These are phyloP conservation scores for Agonum fuliginosum DNA, from an alignment of 2,888 invertebrate species.

Conservation along the genomic window DNA sequence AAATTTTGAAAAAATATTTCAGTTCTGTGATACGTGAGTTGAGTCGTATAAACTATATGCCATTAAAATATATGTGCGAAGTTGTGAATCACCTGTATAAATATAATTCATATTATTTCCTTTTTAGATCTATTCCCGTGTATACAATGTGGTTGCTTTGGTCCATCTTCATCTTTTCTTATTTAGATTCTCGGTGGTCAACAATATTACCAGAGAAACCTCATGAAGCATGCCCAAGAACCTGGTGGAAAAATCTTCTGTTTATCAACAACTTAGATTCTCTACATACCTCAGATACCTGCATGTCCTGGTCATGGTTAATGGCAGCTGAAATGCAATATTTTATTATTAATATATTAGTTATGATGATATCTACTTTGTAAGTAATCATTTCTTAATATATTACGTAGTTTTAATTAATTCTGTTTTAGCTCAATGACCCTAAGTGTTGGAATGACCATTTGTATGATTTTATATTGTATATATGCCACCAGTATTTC, in stretches of 20 bases:
- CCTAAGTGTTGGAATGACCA: constrained; percentile 66
- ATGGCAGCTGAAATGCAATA: constrained; percentile 62
- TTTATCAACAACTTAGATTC: constrained; percentile 65
- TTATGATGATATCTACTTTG: not conserved
- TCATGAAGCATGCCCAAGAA: not conserved
- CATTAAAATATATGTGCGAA: too few relatives aligned
- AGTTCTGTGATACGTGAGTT: too few relatives aligned
- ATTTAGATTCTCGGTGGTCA: constrained; percentile 21
- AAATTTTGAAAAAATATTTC: too few relatives aligned
- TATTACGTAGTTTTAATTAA: not conserved
- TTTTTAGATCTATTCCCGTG: constrained; percentile 8
- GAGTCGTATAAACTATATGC: too few relatives aligned
- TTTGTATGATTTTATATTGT: constrained; percentile 68
- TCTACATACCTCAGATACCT: constrained; percentile 66
- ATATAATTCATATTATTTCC: not conserved
- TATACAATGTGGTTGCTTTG: constrained; percentile 13
- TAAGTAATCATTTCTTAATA: constrained; percentile 7
- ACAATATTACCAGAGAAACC: constrained; percentile 11
- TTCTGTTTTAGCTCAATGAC: constrained; percentile 70
- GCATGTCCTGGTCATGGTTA: constrained; percentile 73
- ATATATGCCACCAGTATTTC: constrained; percentile 69
- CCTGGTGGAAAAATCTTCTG: constrained; percentile 53
- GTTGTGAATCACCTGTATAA: too few relatives aligned
- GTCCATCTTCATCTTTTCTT: constrained; percentile 34
- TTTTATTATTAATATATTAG: not conserved